A percentile compares a stretch with the other conserved stretches of the same genome.
Evolutionary conservation across 2,113 vertebrate species (phyloP).

Genomic region (Leucopternis melanops): DNA sequence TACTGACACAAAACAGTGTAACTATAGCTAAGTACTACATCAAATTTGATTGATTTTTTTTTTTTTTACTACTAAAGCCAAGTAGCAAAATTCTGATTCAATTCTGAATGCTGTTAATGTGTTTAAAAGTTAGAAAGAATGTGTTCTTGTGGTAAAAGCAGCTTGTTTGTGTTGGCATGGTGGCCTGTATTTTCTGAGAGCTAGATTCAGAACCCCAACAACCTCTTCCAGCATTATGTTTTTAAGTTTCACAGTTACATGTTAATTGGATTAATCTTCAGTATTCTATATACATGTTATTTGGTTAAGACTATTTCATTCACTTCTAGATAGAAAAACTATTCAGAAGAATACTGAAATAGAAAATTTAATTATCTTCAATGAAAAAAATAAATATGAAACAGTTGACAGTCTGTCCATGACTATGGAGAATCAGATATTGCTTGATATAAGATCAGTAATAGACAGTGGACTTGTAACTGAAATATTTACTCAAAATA

Average conservation of each 20-base stretch:
- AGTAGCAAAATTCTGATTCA: not conserved
- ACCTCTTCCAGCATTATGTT: not conserved
- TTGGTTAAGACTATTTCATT: not conserved
- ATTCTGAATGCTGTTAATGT: not conserved
- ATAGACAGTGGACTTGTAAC: constrained; percentile 3
- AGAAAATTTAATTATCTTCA: not conserved
- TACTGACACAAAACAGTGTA: not conserved
- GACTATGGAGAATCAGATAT: not conserved
- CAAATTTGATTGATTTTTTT: not conserved
- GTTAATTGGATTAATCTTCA: not conserved
- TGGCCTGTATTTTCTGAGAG: not conserved
- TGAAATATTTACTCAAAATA: not conserved
- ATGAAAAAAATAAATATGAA: not conserved
- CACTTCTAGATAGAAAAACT: not conserved
- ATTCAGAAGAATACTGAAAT: not conserved
- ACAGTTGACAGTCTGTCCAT: not conserved
- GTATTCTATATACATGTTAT: not conserved
- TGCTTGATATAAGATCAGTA: not conserved
- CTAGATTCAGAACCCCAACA: not conserved
- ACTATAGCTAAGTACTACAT: not conserved
- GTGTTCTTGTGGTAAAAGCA: not conserved
- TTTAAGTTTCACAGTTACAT: not conserved
- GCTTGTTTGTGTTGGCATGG: not conserved
- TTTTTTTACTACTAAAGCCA: not conserved
- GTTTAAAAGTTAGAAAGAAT: not conserved